Evolutionary conservation across 1,140 invertebrate genomes (phyloP).

Genomic region (Trichonephila clavata): DNA sequence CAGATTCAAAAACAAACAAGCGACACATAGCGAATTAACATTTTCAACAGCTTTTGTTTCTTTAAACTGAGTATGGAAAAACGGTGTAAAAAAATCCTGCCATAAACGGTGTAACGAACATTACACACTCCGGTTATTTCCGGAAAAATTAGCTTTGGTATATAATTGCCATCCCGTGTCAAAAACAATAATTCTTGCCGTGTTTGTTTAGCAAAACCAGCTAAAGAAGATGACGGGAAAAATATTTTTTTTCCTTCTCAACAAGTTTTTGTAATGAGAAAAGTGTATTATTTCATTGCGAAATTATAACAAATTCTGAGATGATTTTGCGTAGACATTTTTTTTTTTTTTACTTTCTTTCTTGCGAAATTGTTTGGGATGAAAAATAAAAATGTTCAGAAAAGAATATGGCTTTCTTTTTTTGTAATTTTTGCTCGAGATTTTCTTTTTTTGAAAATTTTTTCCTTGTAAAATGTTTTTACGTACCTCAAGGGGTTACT

Average conservation of each 20-base stretch:
- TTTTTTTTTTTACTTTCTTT: neutral
- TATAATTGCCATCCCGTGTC: constrained; percentile 67
- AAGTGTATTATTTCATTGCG: constrained; percentile 49
- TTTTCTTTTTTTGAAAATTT: neutral
- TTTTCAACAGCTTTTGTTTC: constrained; percentile 62
- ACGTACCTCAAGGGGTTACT: neutral
- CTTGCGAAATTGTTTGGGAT: neutral
- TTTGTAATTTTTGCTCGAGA: neutral
- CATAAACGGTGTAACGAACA: constrained; percentile 49
- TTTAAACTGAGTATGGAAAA: constrained; percentile 28
- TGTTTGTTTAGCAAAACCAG: constrained; percentile 62
- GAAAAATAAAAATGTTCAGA: neutral
- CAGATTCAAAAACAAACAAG: constrained; percentile 45
- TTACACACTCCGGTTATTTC: constrained; percentile 61
- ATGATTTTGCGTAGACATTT: neutral
- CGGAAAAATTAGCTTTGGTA: constrained; percentile 61
- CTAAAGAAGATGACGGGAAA: constrained; percentile 26
- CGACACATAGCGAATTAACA: constrained; percentile 56
- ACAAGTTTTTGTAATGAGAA: constrained; percentile 56
- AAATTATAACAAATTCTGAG: constrained; percentile 44
- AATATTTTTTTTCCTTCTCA: constrained; percentile 44
- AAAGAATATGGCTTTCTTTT: neutral
- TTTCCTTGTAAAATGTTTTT: neutral
- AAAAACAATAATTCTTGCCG: constrained; percentile 67
- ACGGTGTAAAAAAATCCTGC: neutral